Conservation (phyloP, 2,797 vertebrate genomes). For the Sylvia borin region DNA sequence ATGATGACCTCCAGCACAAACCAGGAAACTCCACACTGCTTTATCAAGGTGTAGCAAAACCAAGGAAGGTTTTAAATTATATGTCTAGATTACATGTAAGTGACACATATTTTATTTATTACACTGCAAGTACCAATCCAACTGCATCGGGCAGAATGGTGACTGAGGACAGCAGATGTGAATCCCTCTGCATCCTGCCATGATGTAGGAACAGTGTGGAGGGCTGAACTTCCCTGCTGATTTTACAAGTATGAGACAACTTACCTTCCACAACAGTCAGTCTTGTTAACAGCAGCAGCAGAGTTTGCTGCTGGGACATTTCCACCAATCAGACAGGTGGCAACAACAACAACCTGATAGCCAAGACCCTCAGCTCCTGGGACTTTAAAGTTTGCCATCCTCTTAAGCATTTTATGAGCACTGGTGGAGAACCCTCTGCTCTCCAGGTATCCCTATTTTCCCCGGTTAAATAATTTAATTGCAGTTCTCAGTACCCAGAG, state of each 20-base stretch:
- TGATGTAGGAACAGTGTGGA: accelerated
- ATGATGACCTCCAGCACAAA: neutral
- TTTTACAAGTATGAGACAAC: neutral
- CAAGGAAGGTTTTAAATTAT: neutral
- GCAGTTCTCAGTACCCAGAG: neutral
- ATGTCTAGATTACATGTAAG: neutral
- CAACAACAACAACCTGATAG: neutral
- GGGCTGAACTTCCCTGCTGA: neutral
- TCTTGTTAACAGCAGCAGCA: neutral
- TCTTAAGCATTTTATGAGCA: neutral
- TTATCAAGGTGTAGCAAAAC: neutral
- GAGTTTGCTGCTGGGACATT: neutral
- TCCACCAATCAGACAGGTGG: neutral
- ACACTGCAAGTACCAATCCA: neutral
- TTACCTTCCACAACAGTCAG: neutral
- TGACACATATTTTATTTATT: neutral
- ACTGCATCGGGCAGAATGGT: neutral
- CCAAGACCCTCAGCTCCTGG: neutral
- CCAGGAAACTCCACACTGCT: neutral
- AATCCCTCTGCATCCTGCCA: neutral
- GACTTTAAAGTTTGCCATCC: neutral
- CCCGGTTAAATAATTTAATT: neutral
- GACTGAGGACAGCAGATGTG: neutral
- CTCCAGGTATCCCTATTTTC: neutral
- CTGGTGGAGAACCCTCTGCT: neutral